Percentiles rank a stretch among this genome's conserved stretches.
Evolutionary conservation across 2,113 vertebrate genomes (phyloP).

Genomic region (Agelaius tricolor): DNA sequence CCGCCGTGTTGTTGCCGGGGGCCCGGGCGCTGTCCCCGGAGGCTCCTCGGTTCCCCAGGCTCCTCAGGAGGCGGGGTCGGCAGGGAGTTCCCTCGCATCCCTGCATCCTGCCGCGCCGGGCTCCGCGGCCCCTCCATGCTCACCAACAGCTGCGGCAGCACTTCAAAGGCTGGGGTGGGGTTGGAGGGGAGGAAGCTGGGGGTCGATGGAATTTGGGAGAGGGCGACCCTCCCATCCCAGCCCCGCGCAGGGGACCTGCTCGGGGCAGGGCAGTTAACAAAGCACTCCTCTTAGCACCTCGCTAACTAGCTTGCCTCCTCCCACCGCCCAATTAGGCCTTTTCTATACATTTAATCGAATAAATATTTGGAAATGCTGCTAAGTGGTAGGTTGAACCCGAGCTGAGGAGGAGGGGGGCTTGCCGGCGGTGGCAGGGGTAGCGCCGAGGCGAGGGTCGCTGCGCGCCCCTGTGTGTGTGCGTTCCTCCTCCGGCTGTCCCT

Average conservation of each 20-base stretch:
- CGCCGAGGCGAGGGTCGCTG: background rate
- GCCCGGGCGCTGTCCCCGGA: background rate
- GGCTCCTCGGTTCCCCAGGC: background rate
- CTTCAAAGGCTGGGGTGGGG: background rate
- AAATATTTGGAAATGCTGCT: conserved; percentile 47
- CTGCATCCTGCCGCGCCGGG: background rate
- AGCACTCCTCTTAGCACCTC: background rate
- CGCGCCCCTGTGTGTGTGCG: background rate
- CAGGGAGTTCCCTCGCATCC: background rate
- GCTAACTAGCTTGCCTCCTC: background rate
- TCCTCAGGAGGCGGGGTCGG: background rate
- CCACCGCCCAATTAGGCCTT: background rate
- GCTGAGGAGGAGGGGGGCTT: background rate
- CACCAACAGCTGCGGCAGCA: background rate
- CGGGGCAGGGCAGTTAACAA: background rate
- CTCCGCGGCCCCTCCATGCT: background rate
- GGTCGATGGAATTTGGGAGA: background rate
- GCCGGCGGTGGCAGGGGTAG: background rate
- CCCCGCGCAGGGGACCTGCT: background rate
- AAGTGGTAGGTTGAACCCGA: conserved; percentile 2
- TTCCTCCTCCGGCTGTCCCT: background rate
- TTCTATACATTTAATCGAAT: conserved; percentile 14
- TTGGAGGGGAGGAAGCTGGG: background rate
- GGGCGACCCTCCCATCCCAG: background rate
- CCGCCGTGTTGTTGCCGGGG: background rate